A percentile compares a stretch with the other conserved stretches of the same genome.
Evolutionary conservation across 2,797 vertebrate species (phyloP).

Genomic region (Spinus pinus): DNA sequence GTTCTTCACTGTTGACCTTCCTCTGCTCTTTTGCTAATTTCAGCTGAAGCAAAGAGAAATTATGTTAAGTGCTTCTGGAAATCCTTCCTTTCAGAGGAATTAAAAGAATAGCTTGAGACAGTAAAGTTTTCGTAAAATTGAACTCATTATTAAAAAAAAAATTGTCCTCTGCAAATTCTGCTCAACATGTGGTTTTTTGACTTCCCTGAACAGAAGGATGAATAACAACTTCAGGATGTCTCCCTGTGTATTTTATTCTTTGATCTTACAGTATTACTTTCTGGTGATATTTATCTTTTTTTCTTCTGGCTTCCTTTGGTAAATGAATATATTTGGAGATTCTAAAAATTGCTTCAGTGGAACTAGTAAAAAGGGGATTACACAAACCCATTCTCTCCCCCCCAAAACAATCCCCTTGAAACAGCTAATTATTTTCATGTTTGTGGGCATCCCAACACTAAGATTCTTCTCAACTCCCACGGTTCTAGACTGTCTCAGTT

Average conservation of each 20-base stretch:
- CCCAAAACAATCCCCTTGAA: background rate
- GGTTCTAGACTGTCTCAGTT: background rate
- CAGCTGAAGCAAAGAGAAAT: background rate
- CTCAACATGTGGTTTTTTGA: background rate
- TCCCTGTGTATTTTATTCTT: background rate
- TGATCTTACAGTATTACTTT: background rate
- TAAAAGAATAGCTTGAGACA: background rate
- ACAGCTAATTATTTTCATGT: conserved; percentile 3
- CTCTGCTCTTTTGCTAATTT: background rate
- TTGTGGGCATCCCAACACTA: background rate
- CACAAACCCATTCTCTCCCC: background rate
- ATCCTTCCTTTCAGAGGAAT: background rate
- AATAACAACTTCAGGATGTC: background rate
- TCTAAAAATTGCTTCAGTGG: background rate
- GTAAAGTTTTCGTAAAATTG: background rate
- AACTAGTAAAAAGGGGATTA: background rate
- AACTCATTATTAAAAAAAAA: background rate
- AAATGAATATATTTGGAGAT: background rate
- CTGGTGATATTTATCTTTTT: background rate
- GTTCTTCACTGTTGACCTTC: background rate
- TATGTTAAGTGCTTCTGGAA: background rate
- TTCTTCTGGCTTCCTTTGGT: background rate
- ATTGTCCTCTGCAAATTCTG: background rate
- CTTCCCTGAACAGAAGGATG: background rate
- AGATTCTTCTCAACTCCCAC: background rate